Percentiles rank a stretch among this genome's conserved stretches.
Conservation (phyloP, 2,113 vertebrate species). For the Euleptes europaea region DNA sequence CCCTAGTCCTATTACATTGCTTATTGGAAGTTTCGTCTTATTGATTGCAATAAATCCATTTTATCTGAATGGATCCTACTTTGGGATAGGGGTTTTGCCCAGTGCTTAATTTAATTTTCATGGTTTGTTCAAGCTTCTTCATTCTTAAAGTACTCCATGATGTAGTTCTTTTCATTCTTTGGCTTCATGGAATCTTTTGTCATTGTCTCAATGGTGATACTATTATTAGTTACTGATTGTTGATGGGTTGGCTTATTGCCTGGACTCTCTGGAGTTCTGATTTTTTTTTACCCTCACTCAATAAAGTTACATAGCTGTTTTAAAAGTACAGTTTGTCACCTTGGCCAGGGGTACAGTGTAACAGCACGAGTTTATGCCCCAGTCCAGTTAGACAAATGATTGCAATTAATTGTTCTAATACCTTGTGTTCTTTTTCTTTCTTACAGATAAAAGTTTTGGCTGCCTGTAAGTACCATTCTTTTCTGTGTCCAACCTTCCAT, state of each 20-base stretch:
- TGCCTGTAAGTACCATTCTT: conserved; percentile 66
- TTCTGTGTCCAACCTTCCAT: neutral
- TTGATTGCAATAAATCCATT: too few relatives aligned
- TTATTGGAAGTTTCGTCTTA: too few relatives aligned
- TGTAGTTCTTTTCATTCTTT: neutral
- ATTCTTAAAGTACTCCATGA: too few relatives aligned
- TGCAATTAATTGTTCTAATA: conserved; percentile 41
- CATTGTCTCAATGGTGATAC: neutral
- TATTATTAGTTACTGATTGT: neutral
- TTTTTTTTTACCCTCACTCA: neutral
- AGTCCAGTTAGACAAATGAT: neutral
- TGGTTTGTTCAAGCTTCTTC: neutral
- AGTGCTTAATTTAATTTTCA: neutral
- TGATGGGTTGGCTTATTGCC: neutral
- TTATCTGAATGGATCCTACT: too few relatives aligned
- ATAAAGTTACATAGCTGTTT: neutral
- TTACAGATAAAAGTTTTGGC: conserved; percentile 65
- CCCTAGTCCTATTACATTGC: too few relatives aligned
- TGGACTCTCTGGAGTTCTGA: neutral
- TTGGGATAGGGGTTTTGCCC: neutral
- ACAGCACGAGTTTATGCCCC: neutral
- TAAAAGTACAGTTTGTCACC: neutral
- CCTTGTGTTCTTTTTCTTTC: conserved; percentile 13
- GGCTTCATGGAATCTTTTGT: neutral
- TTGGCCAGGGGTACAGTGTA: neutral